Evolutionary conservation across 92 coral and sea anemone species (phyloP).

Genomic region (Hydrozoanthus gracilis): DNA sequence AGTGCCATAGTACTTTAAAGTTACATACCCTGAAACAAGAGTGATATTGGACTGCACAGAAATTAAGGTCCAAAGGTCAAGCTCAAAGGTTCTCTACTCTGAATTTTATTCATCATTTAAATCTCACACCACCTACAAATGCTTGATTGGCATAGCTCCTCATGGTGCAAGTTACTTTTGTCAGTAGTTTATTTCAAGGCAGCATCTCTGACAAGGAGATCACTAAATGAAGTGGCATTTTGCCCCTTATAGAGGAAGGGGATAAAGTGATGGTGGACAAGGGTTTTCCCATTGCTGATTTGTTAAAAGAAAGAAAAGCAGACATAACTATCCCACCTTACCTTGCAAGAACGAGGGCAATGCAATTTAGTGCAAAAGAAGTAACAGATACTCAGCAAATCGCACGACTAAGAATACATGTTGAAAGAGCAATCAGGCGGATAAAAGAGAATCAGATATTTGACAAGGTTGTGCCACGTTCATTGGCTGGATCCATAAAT

Average conservation of each 20-base stretch:
- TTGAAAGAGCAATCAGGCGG: too few relatives aligned
- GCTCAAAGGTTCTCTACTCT: conserved; percentile 53
- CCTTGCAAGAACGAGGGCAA: conserved; percentile 30
- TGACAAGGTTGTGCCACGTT: too few relatives aligned
- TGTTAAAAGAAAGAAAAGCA: conserved; percentile 20
- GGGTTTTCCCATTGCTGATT: conserved; percentile 30
- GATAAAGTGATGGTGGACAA: conserved; percentile 33
- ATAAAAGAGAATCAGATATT: too few relatives aligned
- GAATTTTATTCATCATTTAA: conserved; percentile 48
- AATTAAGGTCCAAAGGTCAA: too few relatives aligned
- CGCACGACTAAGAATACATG: too few relatives aligned
- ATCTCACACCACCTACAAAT: conserved; percentile 43
- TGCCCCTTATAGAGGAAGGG: conserved; percentile 40
- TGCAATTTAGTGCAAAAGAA: conserved; percentile 46
- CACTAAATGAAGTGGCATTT: conserved; percentile 39
- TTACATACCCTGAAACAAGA: too few relatives aligned
- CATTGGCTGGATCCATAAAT: too few relatives aligned
- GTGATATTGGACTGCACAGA: too few relatives aligned
- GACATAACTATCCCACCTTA: conserved; percentile 58
- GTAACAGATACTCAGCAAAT: too few relatives aligned
- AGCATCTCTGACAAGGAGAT: conserved; percentile 58
- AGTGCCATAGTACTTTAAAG: too few relatives aligned
- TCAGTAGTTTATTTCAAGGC: conserved; percentile 42
- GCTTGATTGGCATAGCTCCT: conserved; percentile 48
- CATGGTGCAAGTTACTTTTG: too few relatives aligned